Conservation (phyloP, 2,888 invertebrate genomes). For the Tryphoninae sp. region DNA sequence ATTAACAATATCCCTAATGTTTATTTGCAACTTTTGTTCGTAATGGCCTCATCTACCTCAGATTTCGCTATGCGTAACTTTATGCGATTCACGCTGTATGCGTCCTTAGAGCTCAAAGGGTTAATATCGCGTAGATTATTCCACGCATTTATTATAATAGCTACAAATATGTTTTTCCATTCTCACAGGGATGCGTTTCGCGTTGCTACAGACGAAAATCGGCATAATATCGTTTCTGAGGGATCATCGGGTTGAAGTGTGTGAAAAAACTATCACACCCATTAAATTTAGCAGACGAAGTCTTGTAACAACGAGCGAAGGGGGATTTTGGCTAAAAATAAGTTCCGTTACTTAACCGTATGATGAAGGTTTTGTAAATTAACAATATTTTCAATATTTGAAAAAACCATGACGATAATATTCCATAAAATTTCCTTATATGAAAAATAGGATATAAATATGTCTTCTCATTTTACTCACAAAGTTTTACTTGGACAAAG, state of each 20-base stretch:
- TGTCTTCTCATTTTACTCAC: too few relatives aligned
- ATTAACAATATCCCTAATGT: too few relatives aligned
- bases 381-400: not conserved
- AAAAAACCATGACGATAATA: not conserved
- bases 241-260: conserved; percentile 74
- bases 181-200: conserved; percentile 83
- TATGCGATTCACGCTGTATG: too few relatives aligned
- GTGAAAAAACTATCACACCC: conserved; percentile 73
- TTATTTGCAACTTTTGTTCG: too few relatives aligned
- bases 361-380: not conserved
- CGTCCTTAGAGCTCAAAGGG: too few relatives aligned
- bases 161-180: conserved; percentile 4
- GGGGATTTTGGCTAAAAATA: conserved; percentile 76
- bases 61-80: too few relatives aligned
- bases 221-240: conserved; percentile 82
- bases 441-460: too few relatives aligned
- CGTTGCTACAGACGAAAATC: conserved; percentile 83
- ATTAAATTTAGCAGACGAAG: conserved; percentile 78
- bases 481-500: not conserved
- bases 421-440: too few relatives aligned
- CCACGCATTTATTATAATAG: not conserved
- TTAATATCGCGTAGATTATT: not conserved
- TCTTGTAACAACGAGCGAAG: conserved; percentile 76
- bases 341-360: conserved; percentile 52
- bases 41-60: too few relatives aligned